Evolutionary conservation across 2,113 vertebrate species (phyloP).

Genomic region (Daubentonia madagascariensis): DNA sequence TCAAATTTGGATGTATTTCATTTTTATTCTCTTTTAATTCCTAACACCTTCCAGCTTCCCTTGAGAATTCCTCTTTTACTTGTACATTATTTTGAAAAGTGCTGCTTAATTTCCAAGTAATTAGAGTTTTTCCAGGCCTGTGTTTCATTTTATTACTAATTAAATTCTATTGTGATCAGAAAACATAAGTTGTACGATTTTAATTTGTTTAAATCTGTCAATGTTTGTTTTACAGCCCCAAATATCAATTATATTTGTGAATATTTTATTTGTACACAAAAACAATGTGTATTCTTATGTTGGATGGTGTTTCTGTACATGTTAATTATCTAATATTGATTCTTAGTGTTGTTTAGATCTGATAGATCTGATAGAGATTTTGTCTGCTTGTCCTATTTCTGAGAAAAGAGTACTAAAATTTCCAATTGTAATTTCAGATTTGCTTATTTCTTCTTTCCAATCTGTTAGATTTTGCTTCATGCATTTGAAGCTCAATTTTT

Average conservation of each 20-base stretch:
- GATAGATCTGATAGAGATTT: neutral
- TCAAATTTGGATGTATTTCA: neutral
- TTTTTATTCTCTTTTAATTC: neutral
- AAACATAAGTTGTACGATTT: too few relatives aligned
- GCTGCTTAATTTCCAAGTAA: neutral
- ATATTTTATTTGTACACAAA: neutral
- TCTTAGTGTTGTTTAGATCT: neutral
- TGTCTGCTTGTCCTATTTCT: neutral
- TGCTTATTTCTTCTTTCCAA: neutral
- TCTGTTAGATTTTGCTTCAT: neutral
- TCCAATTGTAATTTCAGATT: neutral
- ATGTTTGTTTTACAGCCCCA: neutral
- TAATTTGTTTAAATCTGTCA: neutral
- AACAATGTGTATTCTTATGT: neutral
- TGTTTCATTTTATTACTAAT: neutral
- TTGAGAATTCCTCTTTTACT: neutral
- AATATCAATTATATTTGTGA: neutral
- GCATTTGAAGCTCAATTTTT: neutral
- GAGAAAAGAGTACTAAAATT: neutral
- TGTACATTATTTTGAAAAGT: neutral
- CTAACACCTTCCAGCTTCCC: neutral
- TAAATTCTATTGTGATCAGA: neutral
- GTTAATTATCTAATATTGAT: neutral
- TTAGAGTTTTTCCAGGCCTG: neutral
- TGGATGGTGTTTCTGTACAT: accelerated